phyloP scores from a whole-genome alignment of 2,797 vertebrate species.

The Diceros bicornis region DNA sequence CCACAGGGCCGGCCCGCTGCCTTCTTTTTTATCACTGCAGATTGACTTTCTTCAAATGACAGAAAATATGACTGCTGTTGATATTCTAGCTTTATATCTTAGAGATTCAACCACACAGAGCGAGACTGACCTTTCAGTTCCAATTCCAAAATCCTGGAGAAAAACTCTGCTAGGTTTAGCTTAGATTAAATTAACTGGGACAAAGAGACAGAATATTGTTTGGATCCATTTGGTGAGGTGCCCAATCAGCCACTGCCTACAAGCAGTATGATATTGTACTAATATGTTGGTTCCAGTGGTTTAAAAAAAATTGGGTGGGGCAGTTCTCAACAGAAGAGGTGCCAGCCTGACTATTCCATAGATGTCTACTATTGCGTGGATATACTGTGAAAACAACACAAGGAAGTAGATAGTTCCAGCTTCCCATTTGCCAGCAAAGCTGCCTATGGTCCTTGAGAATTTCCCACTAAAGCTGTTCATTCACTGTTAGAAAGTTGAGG shows the following conservation, averaged over 20 bases:
- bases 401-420: neutral
- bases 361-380: neutral
- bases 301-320: neutral
- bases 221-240: slow-evolving; percentile 23
- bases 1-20: neutral
- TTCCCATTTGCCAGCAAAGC: slow-evolving; percentile 6
- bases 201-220: neutral
- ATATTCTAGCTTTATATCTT: neutral
- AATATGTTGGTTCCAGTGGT: neutral
- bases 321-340: neutral
- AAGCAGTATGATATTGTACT: neutral
- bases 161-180: neutral
- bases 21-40: neutral
- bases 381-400: neutral
- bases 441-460: neutral
- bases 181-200: neutral
- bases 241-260: neutral
- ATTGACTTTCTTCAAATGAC: neutral
- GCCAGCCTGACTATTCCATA: neutral
- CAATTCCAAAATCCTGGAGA: neutral
- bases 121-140: neutral
- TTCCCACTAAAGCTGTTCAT: neutral
- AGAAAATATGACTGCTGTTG: neutral
- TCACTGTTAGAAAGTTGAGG: neutral
- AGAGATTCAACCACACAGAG: neutral